Base-by-base conservation (phyloP, 2,113 vertebrate genomes). In the Brienomyrus longianalis region DNA sequence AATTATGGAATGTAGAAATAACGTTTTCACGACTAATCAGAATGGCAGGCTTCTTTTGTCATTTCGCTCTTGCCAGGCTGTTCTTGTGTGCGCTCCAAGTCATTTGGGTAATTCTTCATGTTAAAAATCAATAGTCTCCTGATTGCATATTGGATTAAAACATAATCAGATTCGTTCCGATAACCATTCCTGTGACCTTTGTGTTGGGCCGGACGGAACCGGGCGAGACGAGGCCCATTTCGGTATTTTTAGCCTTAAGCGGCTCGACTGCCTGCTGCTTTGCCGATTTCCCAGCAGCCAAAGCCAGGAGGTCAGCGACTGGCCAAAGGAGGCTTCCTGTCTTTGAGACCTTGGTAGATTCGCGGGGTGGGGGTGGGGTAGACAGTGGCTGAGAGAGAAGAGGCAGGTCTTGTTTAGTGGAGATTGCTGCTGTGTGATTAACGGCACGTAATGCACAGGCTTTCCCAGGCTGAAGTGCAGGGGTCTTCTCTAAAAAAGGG, bases 71-170 rank as follows among this genome's bases (percentile, higher is more conserved):
- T 95, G 92, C 91, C 91, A 93, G 91, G 89, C 92, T 91, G 91
- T 91, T 92, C 90, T 92, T 89, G 90, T 92, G 92, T 92, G 90
- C 89, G 89, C 92, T 90, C 92, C 90, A 92, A 92, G 90, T 92
- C 91, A 93, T 89, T 94, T 94, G 93, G 91, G 92, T 93, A 93
- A 94, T 93, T 92, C 93, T 92, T 92, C 91, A 84, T 91, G 91
- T 93, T 94, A 88, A 86, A 93, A 94, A 95, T 96, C 94, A 93
- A 94, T 95, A 91, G 92, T 92, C 93, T 90, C 92, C 90, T 94
- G 93, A 94, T 93, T 94, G 92, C 93, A 94, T 93, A 96, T 96
- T 96, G 94, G 94, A 95, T 96, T 96, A 95, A 94, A 94, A 94
- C 89, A 51, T 94, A 95, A 95, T 95, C 95, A 94, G 93, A 95